Evolutionary conservation across 1,140 invertebrate genomes (phyloP).

Genomic region (Bombus pascuorum): DNA sequence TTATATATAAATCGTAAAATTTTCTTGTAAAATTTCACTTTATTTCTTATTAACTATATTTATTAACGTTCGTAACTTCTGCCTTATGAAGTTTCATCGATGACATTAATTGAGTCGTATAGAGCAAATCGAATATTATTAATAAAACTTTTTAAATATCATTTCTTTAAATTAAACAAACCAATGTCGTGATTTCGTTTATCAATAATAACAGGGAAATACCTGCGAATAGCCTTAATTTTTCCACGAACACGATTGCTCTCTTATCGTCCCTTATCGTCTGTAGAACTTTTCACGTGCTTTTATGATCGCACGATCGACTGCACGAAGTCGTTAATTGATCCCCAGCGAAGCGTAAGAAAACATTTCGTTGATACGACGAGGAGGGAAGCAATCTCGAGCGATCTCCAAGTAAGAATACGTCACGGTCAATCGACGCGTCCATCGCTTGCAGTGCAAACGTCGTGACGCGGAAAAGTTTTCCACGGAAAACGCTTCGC

Average conservation of each 20-base stretch:
- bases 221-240: neutral
- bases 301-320: neutral
- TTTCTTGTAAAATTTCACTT: no score
- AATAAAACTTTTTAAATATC: no score
- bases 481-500: neutral
- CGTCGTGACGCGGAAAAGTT: neutral
- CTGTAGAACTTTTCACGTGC: neutral
- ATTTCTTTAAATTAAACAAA: no score
- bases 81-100: no score
- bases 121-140: no score
- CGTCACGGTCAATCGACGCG: neutral
- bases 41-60: no score
- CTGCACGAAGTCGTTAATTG: conserved; percentile 13
- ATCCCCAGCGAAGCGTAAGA: neutral
- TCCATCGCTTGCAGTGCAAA: neutral
- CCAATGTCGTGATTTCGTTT: no score
- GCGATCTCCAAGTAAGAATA: neutral
- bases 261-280: neutral
- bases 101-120: no score
- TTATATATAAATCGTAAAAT: no score
- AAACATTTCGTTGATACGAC: neutral
- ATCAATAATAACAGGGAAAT: no score
- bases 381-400: neutral
- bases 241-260: neutral
- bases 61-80: no score